A percentile compares a stretch with the other conserved stretches of the same genome.
Evolutionary conservation across 2,113 vertebrate species (phyloP).

Genomic region (Otolemur garnettii): DNA sequence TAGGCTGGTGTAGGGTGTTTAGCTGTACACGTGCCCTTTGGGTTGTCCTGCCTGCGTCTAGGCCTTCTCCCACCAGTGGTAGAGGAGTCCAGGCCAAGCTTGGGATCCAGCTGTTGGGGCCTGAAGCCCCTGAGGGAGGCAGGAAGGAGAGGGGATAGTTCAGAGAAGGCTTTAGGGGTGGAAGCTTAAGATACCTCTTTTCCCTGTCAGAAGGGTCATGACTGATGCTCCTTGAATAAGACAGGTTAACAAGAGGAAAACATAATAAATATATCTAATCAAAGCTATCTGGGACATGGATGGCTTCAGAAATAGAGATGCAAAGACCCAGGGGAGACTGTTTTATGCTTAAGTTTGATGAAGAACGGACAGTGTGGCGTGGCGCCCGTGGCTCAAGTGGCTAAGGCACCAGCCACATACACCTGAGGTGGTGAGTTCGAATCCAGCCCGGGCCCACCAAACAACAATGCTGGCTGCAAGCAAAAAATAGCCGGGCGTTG

Average conservation of each 20-base stretch:
- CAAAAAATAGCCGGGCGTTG: too few species aligned
- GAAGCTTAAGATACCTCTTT: background rate
- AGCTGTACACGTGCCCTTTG: background rate
- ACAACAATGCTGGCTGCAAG: too few species aligned
- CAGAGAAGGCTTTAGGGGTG: background rate
- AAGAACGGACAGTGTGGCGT: background rate
- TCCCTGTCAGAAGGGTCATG: background rate
- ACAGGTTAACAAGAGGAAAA: background rate
- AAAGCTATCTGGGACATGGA: too few species aligned
- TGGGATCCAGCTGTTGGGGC: background rate
- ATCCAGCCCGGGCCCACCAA: too few species aligned
- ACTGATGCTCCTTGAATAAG: fast-evolving
- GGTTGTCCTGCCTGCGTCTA: background rate
- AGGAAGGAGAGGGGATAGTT: background rate
- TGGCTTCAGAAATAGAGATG: background rate
- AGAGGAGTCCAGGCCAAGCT: background rate
- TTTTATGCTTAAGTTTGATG: background rate
- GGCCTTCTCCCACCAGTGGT: background rate
- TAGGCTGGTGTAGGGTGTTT: too few species aligned
- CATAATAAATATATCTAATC: background rate
- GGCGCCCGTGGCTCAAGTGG: too few species aligned
- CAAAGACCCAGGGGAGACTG: background rate
- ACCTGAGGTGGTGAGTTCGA: too few species aligned
- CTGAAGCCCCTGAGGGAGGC: background rate
- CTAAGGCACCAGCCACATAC: too few species aligned